Conservation (phyloP, 2,113 vertebrate species). For the Callithrix jacchus region DNA sequence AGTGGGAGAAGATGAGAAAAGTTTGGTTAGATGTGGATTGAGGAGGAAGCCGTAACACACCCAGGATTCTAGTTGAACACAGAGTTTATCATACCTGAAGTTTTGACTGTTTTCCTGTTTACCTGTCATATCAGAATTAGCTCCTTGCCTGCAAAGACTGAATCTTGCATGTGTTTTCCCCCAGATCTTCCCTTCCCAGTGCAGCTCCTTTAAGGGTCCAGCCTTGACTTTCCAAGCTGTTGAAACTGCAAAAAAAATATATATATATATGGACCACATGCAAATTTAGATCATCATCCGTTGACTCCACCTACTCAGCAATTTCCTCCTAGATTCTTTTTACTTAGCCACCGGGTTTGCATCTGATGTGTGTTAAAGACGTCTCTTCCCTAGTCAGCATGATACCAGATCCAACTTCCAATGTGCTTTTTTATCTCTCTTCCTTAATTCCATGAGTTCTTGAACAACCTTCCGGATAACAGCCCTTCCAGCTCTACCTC, state of each 20-base stretch:
- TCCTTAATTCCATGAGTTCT: not conserved
- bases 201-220: not conserved
- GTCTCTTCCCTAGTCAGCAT: not conserved
- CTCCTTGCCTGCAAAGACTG: not conserved
- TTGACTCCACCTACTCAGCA: slow-evolving; percentile 44
- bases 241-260: slow-evolving; percentile 38
- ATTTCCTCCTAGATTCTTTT: not conserved
- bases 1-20: not conserved
- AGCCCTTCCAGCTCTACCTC: not conserved
- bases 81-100: not conserved
- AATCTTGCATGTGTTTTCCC: not conserved
- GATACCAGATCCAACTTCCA: not conserved
- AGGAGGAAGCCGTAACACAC: not conserved
- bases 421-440: not conserved
- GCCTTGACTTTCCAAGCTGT: slow-evolving; percentile 21
- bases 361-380: slow-evolving; percentile 5
- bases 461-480: slow-evolving; percentile 21
- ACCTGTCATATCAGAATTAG: not conserved
- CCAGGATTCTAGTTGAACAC: not conserved
- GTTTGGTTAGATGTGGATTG: not conserved
- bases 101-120: not conserved
- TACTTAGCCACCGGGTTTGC: not conserved
- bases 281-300: slow-evolving; percentile 17
- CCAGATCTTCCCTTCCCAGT: not conserved
- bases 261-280: not conserved